A percentile compares a stretch with the other conserved stretches of the same genome.
Conservation (phyloP, 2,888 invertebrate species). For the Seira musarum region DNA sequence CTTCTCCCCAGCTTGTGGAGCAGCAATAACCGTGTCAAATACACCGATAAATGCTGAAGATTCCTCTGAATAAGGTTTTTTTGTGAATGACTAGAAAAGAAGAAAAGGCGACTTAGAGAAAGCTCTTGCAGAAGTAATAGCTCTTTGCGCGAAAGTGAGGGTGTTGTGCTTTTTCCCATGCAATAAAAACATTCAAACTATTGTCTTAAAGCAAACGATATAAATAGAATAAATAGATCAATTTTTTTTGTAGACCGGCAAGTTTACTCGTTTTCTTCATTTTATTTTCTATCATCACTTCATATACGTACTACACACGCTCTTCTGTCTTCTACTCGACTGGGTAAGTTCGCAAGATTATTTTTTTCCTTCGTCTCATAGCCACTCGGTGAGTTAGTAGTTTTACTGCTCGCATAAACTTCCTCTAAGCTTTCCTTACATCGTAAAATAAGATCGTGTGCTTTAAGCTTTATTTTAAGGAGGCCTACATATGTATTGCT, state of each 20-base stretch:
- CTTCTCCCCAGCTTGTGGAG: background rate
- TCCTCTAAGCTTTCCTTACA: slow-evolving; percentile 31
- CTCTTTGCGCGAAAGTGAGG: too few species aligned
- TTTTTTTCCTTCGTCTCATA: background rate
- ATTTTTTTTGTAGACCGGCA: background rate
- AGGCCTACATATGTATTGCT: background rate
- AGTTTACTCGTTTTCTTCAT: background rate
- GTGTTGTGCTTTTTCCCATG: slow-evolving; percentile 27
- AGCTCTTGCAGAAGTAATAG: too few species aligned
- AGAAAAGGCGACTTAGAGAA: slow-evolving; percentile 18
- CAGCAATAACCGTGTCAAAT: slow-evolving; percentile 16
- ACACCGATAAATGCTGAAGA: background rate
- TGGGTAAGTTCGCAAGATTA: slow-evolving; percentile 25
- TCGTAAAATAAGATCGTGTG: slow-evolving; percentile 37
- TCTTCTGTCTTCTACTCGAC: background rate
- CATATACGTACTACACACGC: background rate
- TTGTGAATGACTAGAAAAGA: slow-evolving; percentile 30
- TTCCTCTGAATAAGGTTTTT: background rate
- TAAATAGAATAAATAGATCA: background rate
- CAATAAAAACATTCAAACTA: slow-evolving; percentile 21
- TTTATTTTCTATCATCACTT: slow-evolving; percentile 4
- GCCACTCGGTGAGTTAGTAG: slow-evolving; percentile 4
- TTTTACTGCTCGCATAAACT: slow-evolving; percentile 34
- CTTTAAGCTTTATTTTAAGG: slow-evolving; percentile 23
- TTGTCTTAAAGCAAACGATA: slow-evolving; percentile 21